Conservation (phyloP, 2,888 invertebrate species). For the Hirtodrosophila trivittata region DNA sequence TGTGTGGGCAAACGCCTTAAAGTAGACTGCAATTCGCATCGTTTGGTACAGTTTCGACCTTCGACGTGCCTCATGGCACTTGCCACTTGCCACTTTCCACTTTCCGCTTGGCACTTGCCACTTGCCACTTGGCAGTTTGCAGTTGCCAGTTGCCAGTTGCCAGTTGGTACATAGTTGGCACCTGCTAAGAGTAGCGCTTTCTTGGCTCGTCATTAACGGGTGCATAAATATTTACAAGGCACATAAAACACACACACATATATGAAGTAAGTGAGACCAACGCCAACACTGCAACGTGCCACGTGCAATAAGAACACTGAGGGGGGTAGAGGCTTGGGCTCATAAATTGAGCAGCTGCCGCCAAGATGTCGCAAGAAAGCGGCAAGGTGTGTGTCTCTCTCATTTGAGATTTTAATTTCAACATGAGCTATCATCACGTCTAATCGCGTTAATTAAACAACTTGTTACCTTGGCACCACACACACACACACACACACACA, state of each 20-base stretch:
- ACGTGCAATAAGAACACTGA: slow-evolving; percentile 24
- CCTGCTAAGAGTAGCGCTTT: slow-evolving; percentile 43
- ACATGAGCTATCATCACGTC: slow-evolving; percentile 68
- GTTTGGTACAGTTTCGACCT: slow-evolving; percentile 48
- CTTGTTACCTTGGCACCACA: slow-evolving; percentile 64
- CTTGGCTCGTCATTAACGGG: slow-evolving; percentile 67
- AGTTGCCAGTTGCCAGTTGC: slow-evolving; percentile 27
- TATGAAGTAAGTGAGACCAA: slow-evolving; percentile 8
- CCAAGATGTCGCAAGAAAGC: neutral
- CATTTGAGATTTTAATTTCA: slow-evolving; percentile 64
- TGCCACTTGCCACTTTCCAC: slow-evolving; percentile 49
- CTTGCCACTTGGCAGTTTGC: slow-evolving; percentile 41
- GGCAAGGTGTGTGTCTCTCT: slow-evolving; percentile 3
- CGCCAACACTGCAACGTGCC: neutral
- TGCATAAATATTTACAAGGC: slow-evolving; percentile 79
- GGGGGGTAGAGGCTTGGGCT: slow-evolving; percentile 41
- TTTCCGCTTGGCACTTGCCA: slow-evolving; percentile 43
- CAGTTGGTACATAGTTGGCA: slow-evolving; percentile 38
- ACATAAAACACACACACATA: slow-evolving; percentile 51
- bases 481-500: slow-evolving; percentile 1
- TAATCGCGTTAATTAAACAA: slow-evolving; percentile 78
- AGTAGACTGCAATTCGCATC: slow-evolving; percentile 47
- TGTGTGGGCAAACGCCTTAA: slow-evolving; percentile 26
- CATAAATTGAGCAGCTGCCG: slow-evolving; percentile 51
- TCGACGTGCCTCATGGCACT: slow-evolving; percentile 56